Base-by-base conservation (phyloP, 2,113 vertebrate species). In the Serinus canaria region DNA sequence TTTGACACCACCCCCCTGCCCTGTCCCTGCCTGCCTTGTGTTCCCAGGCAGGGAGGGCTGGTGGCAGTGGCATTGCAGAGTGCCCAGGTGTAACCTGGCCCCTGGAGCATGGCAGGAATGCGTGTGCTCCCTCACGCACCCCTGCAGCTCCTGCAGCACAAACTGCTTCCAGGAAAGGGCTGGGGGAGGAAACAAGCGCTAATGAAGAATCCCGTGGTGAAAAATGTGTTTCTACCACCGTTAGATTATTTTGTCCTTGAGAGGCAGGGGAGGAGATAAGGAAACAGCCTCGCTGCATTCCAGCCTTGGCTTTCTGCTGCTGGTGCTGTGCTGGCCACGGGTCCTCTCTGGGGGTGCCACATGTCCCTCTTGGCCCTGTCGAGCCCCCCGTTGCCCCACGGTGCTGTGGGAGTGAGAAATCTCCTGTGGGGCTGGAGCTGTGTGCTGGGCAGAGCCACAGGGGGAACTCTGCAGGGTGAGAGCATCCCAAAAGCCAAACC, bases 241-340 rank as follows among this genome's bases (percentile, higher is more conserved):
- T 73, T 82, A 27, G 89, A 46, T 74, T 79, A 11, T 69, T 63
- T 17, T 70, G 95, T 80, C 86, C 88, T 90, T 90, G 94, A 58
- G 63, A 72, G 23, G 49, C 1, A 4, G 39, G 58, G 75, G 53
- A 92, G 79, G 59, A 88, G 75, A 86, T 86, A 50, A 88, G 22
- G 17, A 6, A 85, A 6, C 15, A 30, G 58, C 67, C 85, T 10
- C 2, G 0, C 21, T 35, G 41, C 59, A 3, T 88, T 83, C 92
- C 88, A 88, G 75, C 59, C 88, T 73, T 73, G 74, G 50, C 78
- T 93, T 5, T 80, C 4, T 80, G 87, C 77, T 0, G 1, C 33
- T 7, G 72, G 15, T 21, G 79, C 79, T 66, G 55, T 41, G 90
- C 73, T 62, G 13, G 3, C n/a, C 63, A 15, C n/a, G 68, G 19